A percentile compares a stretch with the other conserved stretches of the same genome.
phyloP scores from a whole-genome alignment of 2,888 invertebrate species.

The Papilio demoleus region DNA sequence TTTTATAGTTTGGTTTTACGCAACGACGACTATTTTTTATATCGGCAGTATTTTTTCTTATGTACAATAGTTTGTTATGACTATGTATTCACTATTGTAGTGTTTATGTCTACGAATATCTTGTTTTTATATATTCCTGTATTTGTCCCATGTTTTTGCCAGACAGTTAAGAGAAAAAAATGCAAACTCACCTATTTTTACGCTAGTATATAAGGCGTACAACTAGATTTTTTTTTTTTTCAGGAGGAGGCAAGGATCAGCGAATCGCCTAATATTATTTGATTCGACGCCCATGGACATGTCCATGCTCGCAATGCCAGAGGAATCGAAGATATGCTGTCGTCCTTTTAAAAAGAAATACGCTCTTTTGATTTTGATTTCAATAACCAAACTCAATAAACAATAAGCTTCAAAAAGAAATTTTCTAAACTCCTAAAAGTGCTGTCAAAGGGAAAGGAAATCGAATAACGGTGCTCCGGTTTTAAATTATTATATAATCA shows the following conservation, averaged over 20 bases:
- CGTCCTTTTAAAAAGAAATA: too few species aligned
- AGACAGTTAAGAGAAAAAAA: too few species aligned
- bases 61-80: not conserved
- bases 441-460: not conserved
- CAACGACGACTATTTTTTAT: conserved; percentile 45
- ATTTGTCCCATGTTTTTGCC: too few species aligned
- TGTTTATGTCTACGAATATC: not conserved
- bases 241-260: too few species aligned
- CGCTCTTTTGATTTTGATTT: too few species aligned
- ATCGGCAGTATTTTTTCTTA: not conserved
- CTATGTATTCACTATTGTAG: not conserved
- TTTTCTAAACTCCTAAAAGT: not conserved
- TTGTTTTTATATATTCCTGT: not conserved
- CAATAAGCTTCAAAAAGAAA: too few species aligned
- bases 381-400: not conserved
- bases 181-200: too few species aligned
- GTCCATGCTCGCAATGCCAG: too few species aligned
- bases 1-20: conserved; percentile 45
- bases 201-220: not conserved
- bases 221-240: not conserved
- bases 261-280: too few species aligned
- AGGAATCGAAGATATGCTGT: too few species aligned
- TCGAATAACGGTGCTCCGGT: conserved; percentile 15
- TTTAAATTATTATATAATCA: conserved; percentile 21
- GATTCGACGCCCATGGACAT: too few species aligned